Evolutionary conservation across 2,797 vertebrate species (phyloP), one percentile per base, ranked within the genome.

Genomic region (Tenualosa thibaudeaui): DNA sequence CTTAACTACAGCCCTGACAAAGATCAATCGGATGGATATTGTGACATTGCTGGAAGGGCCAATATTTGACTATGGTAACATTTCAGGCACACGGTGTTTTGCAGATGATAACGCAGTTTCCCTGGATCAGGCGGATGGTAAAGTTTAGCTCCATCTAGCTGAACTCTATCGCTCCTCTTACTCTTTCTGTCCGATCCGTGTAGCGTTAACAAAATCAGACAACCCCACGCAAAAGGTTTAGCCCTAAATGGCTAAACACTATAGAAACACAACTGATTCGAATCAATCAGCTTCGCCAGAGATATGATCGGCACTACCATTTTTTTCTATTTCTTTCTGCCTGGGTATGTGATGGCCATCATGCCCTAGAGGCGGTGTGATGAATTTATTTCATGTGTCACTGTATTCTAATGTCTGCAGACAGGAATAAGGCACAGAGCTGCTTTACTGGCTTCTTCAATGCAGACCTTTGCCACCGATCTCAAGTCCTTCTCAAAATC

Each of bases 11-110:
- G 96, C 98, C 95, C 96, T 99, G 96, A 97, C 97, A 95, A 99
- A 99, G 97, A 97, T 99, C 95, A 99, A 98, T 95, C 97, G 98
- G 91, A 97, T 99, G 96, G 98, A 99, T 96, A 99, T 99, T 93
- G 98, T 99, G 95, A 99, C 98, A 93, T 96, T 99, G 94, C 96
- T 99, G 96, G 98, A 99, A 98, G 98, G 98, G 95, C 98, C 98
- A 94, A 99, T 99, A 96, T 99, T 99, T 97, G 98, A 99, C 95
- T 99, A 99, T 94, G 98, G 98, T 96, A 99, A 99, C 96, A 98
- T 99, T 96, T 98, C 98, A 95, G 98, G 98, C 97, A 99, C 98
- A 94, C 97, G 98, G 96, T 99, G 98, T 95, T 99, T 99, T 98
- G 97, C 97, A 95, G 98, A 99, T 96, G 98, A 98, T 96, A 98